Evolutionary conservation across 1,140 invertebrate genomes (phyloP).

Genomic region (Daktulosphaira vitifoliae): DNA sequence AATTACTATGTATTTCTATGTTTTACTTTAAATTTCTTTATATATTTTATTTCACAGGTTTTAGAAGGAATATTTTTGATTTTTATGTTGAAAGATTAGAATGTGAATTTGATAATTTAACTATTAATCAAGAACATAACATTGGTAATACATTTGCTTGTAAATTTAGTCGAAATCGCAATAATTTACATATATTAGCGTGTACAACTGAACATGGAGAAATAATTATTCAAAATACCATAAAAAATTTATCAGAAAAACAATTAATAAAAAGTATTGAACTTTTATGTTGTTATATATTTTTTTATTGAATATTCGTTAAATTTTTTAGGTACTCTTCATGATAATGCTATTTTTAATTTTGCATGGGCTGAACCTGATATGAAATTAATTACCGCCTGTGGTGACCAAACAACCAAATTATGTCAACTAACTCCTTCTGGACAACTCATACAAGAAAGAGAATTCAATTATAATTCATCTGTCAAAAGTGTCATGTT

Average conservation of each 20-base stretch:
- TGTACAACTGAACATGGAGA: conserved; percentile 8
- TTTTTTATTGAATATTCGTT: background rate
- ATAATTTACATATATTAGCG: conserved; percentile 10
- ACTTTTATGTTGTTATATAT: background rate
- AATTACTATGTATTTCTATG: too few relatives aligned
- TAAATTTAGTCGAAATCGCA: conserved; percentile 18
- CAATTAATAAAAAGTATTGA: background rate
- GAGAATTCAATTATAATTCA: background rate
- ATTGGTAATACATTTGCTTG: conserved; percentile 21
- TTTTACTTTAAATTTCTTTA: too few relatives aligned
- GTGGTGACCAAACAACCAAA: conserved; percentile 1
- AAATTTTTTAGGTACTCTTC: background rate
- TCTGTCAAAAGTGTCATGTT: conserved; percentile 23
- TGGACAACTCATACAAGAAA: background rate
- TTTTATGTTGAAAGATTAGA: background rate
- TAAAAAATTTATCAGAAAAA: background rate
- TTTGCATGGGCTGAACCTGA: conserved; percentile 14
- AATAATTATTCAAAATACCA: background rate
- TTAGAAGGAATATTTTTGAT: background rate
- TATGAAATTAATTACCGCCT: conserved; percentile 12
- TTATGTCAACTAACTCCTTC: background rate
- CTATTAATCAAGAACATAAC: background rate
- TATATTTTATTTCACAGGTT: background rate
- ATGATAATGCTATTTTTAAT: conserved; percentile 9
- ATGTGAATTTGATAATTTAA: background rate